phyloP scores from a whole-genome alignment of 2,113 vertebrate genomes.

The Nibea coibor region DNA sequence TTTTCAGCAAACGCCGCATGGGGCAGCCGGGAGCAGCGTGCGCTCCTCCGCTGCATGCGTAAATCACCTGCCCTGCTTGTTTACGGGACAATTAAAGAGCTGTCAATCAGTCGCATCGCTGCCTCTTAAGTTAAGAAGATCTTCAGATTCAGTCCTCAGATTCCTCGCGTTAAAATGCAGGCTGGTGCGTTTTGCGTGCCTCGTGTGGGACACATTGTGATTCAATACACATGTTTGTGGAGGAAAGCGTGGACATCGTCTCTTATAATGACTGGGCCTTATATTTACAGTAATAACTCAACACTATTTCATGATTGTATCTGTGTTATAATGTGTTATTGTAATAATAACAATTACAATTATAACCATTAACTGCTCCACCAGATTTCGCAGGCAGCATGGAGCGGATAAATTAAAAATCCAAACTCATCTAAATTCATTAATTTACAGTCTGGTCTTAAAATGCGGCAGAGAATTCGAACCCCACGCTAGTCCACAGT shows the following conservation, averaged over 20 bases:
- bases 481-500: neutral
- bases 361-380: neutral
- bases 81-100: constrained; percentile 39
- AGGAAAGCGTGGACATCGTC: neutral
- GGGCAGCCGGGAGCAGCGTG: constrained; percentile 60
- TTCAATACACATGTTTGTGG: neutral
- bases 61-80: constrained; percentile 56
- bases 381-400: neutral
- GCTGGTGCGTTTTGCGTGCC: neutral
- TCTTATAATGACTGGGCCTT: neutral
- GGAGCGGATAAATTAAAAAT: constrained; percentile 2
- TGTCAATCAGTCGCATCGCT: neutral
- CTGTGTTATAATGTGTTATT: neutral
- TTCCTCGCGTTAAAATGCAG: neutral
- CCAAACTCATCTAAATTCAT: neutral
- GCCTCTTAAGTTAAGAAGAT: neutral
- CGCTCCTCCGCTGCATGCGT: constrained; percentile 43
- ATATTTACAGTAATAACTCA: neutral
- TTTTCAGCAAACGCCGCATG: constrained; percentile 54
- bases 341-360: neutral
- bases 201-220: neutral
- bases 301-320: neutral
- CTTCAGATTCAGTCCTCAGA: neutral
- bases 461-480: neutral
- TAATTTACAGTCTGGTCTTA: neutral